phyloP scores from a whole-genome alignment of 2,113 vertebrate genomes.

The Psettodes erumei region DNA sequence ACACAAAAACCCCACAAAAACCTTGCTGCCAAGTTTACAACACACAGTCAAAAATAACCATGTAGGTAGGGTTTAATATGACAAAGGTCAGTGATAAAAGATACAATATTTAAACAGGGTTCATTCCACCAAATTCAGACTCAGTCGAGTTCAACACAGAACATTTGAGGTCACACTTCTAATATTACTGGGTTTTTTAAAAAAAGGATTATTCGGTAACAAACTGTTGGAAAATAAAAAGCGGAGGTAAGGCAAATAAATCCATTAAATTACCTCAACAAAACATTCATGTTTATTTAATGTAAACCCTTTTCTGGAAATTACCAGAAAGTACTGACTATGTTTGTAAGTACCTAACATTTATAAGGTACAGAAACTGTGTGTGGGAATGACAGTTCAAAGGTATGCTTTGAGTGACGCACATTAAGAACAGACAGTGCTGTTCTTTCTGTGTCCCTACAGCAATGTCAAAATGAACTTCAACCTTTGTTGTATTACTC shows the following conservation, averaged over 20 bases:
- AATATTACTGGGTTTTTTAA: background rate
- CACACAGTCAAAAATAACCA: background rate
- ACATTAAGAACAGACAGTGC: background rate
- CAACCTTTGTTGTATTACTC: slow-evolving; percentile 31
- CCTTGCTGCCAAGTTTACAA: background rate
- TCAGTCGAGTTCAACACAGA: background rate
- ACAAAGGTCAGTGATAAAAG: background rate
- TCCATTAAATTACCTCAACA: background rate
- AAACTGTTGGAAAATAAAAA: background rate
- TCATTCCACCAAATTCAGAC: no score
- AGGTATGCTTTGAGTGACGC: background rate
- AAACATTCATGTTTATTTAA: background rate
- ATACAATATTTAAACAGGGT: background rate
- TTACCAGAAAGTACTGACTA: no score
- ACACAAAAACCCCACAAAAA: no score
- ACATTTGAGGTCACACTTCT: background rate
- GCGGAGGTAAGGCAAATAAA: background rate
- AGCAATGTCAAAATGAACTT: slow-evolving; percentile 38
- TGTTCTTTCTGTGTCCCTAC: background rate
- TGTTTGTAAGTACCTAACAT: background rate
- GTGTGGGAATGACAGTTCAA: background rate
- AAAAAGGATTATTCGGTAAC: background rate
- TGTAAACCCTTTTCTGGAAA: background rate
- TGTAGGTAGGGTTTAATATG: background rate
- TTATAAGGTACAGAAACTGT: background rate